Conservation (phyloP, 2,888 invertebrate genomes). For the Cosmorhoe ocellata region DNA sequence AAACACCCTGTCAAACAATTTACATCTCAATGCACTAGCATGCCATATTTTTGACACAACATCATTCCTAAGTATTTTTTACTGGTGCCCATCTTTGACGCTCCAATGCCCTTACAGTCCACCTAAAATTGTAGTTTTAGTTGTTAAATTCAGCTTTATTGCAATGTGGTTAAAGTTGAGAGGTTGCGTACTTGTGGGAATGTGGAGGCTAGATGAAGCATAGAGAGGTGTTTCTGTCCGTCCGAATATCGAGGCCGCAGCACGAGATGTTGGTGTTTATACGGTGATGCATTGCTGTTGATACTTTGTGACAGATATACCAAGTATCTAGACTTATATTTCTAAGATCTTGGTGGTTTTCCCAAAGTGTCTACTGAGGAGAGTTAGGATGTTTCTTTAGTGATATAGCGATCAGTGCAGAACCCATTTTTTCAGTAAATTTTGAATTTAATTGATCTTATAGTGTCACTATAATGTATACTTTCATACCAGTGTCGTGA, state of each 20-base stretch:
- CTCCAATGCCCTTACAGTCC: constrained; percentile 27
- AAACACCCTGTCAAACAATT: constrained; percentile 22
- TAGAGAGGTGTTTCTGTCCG: constrained; percentile 60
- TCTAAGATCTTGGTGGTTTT: too few species aligned
- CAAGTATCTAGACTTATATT: too few species aligned
- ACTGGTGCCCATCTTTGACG: constrained; percentile 30
- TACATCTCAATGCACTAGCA: constrained; percentile 10
- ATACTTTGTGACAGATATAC: constrained; percentile 43
- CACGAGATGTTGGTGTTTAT: constrained; percentile 57
- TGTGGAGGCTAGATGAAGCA: constrained; percentile 64
- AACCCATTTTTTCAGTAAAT: too few species aligned
- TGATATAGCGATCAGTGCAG: too few species aligned
- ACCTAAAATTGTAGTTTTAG: constrained; percentile 5
- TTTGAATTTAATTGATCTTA: too few species aligned
- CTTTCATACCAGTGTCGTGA: too few species aligned
- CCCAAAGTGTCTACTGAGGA: too few species aligned
- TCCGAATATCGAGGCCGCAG: constrained; percentile 75
- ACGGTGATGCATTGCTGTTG: constrained; percentile 40
- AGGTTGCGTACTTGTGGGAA: constrained; percentile 42
- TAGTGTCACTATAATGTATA: too few species aligned
- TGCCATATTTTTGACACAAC: constrained; percentile 25
- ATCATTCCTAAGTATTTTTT: constrained; percentile 25
- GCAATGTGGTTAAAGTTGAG: constrained; percentile 12
- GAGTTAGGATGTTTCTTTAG: too few species aligned
- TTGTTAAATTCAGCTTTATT: constrained; percentile 23